Evolutionary conservation across 2,888 invertebrate species (phyloP).

Genomic region (Lasioglossum morio): DNA sequence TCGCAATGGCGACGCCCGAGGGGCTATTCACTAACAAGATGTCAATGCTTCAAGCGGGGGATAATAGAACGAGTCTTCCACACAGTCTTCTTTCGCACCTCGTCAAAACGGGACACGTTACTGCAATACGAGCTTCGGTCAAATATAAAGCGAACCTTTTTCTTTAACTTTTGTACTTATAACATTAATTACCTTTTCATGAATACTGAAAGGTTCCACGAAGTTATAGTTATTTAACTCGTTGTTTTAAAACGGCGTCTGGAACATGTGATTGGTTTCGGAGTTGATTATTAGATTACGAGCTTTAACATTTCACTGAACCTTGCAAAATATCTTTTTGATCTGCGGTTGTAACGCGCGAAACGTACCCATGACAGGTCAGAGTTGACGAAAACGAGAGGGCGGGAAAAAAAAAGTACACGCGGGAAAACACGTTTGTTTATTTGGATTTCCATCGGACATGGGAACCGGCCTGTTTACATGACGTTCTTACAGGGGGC

Average conservation of each 20-base stretch:
- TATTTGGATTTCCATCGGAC: background rate
- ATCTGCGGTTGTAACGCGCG: background rate
- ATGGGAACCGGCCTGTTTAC: background rate
- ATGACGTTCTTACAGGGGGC: background rate
- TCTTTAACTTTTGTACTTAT: background rate
- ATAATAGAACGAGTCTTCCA: background rate
- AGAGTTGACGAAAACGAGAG: background rate
- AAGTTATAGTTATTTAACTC: no score
- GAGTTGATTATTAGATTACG: no score
- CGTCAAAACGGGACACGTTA: conserved; percentile 12
- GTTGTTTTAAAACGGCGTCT: no score
- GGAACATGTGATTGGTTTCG: no score
- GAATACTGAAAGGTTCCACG: background rate
- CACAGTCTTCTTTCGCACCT: background rate
- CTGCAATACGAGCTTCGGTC: background rate
- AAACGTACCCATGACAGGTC: background rate
- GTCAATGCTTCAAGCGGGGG: conserved; percentile 49
- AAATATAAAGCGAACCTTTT: background rate
- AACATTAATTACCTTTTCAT: background rate
- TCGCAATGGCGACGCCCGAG: conserved; percentile 51
- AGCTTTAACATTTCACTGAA: background rate
- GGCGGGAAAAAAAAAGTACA: background rate
- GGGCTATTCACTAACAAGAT: conserved; percentile 69
- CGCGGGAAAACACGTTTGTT: background rate
- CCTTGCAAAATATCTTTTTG: conserved; percentile 3